Conservation (phyloP, 2,797 vertebrate genomes). For the Tiaroga cobitis region DNA sequence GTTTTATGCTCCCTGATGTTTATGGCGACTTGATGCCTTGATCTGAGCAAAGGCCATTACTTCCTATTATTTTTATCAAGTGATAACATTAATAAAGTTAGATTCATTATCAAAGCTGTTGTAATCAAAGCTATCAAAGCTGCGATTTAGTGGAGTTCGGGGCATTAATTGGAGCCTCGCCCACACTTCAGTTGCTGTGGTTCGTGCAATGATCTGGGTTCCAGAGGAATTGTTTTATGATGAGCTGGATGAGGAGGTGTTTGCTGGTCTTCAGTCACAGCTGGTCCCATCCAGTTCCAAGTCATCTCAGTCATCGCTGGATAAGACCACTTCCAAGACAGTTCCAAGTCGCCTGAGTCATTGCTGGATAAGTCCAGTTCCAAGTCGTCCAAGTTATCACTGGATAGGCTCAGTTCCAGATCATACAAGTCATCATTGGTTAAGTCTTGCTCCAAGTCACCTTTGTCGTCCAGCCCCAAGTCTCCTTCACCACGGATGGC, state of each 20-base stretch:
- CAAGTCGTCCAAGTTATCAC: too few species aligned
- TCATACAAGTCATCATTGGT: not conserved
- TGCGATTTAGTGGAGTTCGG: too few species aligned
- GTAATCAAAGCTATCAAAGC: too few species aligned
- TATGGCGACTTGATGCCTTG: constrained; percentile 13
- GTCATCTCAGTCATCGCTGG: not conserved
- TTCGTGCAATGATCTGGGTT: too few species aligned
- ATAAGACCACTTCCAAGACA: too few species aligned
- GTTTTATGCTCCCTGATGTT: constrained; percentile 5
- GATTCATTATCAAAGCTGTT: not conserved
- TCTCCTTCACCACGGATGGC: not conserved
- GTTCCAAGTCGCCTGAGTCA: too few species aligned
- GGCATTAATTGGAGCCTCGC: too few species aligned
- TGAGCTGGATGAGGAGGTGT: too few species aligned
- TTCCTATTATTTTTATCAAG: not conserved
- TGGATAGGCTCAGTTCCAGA: not conserved
- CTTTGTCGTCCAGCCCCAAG: not conserved
- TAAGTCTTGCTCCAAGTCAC: not conserved
- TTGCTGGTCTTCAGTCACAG: too few species aligned
- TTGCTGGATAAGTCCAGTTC: too few species aligned
- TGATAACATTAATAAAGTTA: not conserved
- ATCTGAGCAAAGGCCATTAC: constrained; percentile 9
- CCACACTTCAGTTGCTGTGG: too few species aligned
- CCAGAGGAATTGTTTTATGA: too few species aligned
- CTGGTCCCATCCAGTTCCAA: not conserved